phyloP scores from a whole-genome alignment of 2,113 vertebrate genomes.

The Gymnogyps californianus region DNA sequence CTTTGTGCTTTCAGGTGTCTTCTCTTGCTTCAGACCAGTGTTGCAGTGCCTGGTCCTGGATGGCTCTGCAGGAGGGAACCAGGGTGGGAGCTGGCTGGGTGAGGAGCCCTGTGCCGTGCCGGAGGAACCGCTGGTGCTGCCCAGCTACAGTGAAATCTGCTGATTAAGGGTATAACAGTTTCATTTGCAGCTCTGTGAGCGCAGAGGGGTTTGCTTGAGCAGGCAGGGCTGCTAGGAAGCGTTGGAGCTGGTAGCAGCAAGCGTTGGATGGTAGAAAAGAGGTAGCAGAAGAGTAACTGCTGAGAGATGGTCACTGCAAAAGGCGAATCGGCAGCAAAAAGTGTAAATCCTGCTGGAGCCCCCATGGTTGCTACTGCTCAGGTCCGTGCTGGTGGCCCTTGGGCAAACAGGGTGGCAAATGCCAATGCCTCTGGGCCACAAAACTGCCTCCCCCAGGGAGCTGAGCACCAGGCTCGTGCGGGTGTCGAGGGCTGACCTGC shows the following conservation, averaged over 20 bases:
- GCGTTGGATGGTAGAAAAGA: background rate
- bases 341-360: background rate
- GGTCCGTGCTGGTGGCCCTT: background rate
- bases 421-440: no score
- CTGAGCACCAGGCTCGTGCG: accelerated
- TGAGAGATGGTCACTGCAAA: no score
- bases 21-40: background rate
- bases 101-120: background rate
- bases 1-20: background rate
- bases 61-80: background rate
- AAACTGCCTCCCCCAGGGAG: accelerated
- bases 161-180: accelerated
- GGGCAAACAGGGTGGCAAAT: accelerated
- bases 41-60: background rate
- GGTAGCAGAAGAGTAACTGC: background rate
- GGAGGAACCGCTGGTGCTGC: background rate
- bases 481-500: background rate
- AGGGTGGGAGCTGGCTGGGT: background rate
- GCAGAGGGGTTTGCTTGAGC: accelerated
- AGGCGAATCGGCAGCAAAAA: background rate
- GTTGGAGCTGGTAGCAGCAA: background rate
- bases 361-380: accelerated
- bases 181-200: background rate
- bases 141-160: accelerated
- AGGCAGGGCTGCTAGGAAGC: background rate